Base-by-base conservation (phyloP, 1,140 invertebrate species). In the Achroia grisella region DNA sequence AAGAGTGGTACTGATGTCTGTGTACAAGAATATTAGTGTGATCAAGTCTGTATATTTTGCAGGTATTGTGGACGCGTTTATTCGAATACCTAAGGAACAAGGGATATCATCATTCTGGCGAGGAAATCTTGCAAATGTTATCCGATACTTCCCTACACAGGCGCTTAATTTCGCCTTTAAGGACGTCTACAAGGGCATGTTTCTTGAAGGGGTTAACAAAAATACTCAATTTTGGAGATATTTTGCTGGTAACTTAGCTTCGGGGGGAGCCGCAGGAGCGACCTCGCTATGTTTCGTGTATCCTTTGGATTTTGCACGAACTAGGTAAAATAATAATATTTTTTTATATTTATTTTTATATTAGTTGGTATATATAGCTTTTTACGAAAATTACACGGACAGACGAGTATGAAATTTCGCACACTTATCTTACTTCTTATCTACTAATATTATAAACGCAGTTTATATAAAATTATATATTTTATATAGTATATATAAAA, bases 121-220 rank as follows among this genome's bases (percentile, higher is more conserved):
- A 87, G 97, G 96, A 76, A 98, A 98, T 85, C 87, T 97, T 44
- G 95, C 96, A 70, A 98, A 98, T 79, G 94, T 96, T 14, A 94
- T 96, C 80, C 87, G 92, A 82, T 98, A 98, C 72, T 98, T 98
- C 89, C 97, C 97, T 31, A 97, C 96, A 10, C 96, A 98, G 74
- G 97, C 96, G 34, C 88, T 98, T 37, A 98, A 98, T 89, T 98
- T 98, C 76, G 96, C 96, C 52, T 98, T 98, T 88, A 98, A 98
- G 79, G 95, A 97, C 75, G 91, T 91, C 42, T 95, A 96, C 86
- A 96, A 97, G 88, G 88, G 91, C 53, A 66, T 95, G 40, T 96
- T 96, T 87, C 87, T 96, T 56, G 91, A 90, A 31, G 94, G 93
- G 39, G 91, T 96, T 34, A 93, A 97, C 85, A 96, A 97, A 81